Evolutionary conservation across 2,797 vertebrate species (phyloP).

Genomic region (Notolabrus celidotus): DNA sequence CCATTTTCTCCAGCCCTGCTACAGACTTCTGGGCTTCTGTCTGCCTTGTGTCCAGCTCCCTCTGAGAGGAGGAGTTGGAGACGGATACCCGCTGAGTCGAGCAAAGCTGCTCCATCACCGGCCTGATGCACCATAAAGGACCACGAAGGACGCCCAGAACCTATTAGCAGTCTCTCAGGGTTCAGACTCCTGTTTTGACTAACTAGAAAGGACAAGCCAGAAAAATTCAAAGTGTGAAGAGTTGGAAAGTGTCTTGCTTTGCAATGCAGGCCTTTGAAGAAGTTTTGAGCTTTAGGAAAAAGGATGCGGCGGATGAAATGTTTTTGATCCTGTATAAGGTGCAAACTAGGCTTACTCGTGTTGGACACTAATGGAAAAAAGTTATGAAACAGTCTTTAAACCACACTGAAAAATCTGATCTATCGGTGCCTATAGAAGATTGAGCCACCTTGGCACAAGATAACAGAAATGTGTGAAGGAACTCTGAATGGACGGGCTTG

Average conservation of each 20-base stretch:
- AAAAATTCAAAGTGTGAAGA: conserved; percentile 42
- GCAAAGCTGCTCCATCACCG: conserved; percentile 66
- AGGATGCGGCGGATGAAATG: conserved; percentile 22
- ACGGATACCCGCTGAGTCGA: conserved; percentile 65
- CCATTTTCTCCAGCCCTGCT: conserved; percentile 61
- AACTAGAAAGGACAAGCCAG: conserved; percentile 46
- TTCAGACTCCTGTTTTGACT: conserved; percentile 59
- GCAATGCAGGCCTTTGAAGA: conserved; percentile 55
- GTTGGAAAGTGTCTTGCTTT: conserved; percentile 45
- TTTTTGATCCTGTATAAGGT: conserved; percentile 47
- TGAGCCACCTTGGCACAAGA: neutral
- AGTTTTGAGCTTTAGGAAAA: conserved; percentile 46
- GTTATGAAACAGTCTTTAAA: conserved; percentile 15
- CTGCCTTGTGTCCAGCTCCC: conserved; percentile 54
- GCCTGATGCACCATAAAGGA: conserved; percentile 73
- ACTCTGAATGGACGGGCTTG: conserved; percentile 13
- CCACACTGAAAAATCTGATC: neutral
- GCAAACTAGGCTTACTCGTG: conserved; percentile 31
- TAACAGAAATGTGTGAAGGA: neutral
- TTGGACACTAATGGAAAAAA: conserved; percentile 29
- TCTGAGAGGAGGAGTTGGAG: conserved; percentile 46
- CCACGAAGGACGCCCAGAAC: conserved; percentile 53
- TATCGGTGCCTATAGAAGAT: neutral
- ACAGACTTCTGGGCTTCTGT: conserved; percentile 40
- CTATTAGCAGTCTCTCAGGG: conserved; percentile 38